These are phyloP conservation scores for Eulemur coronatus DNA, from an alignment of 2,797 vertebrate genomes.

Conservation along the genomic window DNA sequence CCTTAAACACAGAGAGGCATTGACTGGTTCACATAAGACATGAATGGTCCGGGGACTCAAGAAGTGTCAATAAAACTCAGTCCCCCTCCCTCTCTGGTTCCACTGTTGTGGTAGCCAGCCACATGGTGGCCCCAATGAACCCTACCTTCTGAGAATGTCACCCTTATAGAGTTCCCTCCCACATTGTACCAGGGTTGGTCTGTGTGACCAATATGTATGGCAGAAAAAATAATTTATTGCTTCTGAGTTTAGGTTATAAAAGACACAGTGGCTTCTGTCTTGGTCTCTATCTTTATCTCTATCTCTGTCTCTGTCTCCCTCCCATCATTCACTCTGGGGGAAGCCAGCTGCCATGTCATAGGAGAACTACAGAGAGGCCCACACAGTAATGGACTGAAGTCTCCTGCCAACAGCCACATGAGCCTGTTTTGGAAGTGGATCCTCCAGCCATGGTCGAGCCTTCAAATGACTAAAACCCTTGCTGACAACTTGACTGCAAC, in stretches of 20 bases:
- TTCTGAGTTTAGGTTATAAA: neutral
- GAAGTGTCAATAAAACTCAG: neutral
- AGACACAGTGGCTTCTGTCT: neutral
- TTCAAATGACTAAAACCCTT: neutral
- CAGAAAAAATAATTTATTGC: neutral
- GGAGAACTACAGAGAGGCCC: neutral
- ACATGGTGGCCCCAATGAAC: neutral
- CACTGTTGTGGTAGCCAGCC: neutral
- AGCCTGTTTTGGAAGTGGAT: neutral
- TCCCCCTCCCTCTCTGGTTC: neutral
- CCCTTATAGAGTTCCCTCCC: neutral
- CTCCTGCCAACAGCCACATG: neutral
- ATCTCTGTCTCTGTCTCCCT: neutral
- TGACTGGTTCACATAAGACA: neutral
- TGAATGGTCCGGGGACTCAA: neutral
- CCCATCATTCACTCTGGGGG: neutral
- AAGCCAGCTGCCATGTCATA: neutral
- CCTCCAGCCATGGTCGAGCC: neutral
- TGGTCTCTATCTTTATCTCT: neutral
- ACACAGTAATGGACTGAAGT: neutral
- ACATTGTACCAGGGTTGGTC: neutral
- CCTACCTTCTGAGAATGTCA: neutral
- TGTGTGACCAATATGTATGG: neutral
- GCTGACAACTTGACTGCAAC: neutral
- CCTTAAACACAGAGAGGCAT: neutral